Base-by-base conservation (phyloP, 2,797 vertebrate genomes). In the Erpetoichthys calabaricus region DNA sequence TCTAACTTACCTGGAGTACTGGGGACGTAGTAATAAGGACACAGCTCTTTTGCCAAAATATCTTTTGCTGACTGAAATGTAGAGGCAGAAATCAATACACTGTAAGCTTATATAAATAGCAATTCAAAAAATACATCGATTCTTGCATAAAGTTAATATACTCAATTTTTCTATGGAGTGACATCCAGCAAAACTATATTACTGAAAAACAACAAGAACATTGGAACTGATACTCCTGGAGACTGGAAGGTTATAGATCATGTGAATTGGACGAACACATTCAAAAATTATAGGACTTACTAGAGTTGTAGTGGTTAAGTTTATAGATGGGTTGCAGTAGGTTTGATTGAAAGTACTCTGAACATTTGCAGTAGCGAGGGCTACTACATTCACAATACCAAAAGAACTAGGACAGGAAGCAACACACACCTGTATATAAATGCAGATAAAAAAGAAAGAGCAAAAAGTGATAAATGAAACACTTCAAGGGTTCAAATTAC, bases 391-490 rank as follows among this genome's bases (percentile, higher is more conserved):
- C 2, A 63, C 7, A 6, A 66, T 63, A 5, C 66, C 60, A 74
- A 81, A 88, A 0, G 0, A 0, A 1, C 2, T 1, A 0, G 91
- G 88, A 64, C 91, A 94, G 7, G 64, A 51, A 1, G 78, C 58
- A 43, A 94, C 87, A 42, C 91, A 94, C 55, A 92, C 74, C 91
- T 94, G 55, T 6, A n/a, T 25, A 25, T 25, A 25, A 25, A 25
- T 25, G 25, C 25, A 25, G 42, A 8, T 5, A 47, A 25, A 62
- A 6, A 59, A 45, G 57, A 42, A 44, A 3, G 8, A 44, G 8
- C 44, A 2, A 42, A 41, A 43, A 5, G 6, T 45, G 4, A 46
- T 55, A 59, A 4, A 55, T 43, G 7, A 44, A 6, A 6, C 46
- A 46, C 5, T 9, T 10, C 10, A 58, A 44, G n/a, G 44, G 47